Percentiles rank a stretch among this genome's conserved stretches.
Conservation (phyloP, 2,888 invertebrate genomes). For the Limenitis camilla region DNA sequence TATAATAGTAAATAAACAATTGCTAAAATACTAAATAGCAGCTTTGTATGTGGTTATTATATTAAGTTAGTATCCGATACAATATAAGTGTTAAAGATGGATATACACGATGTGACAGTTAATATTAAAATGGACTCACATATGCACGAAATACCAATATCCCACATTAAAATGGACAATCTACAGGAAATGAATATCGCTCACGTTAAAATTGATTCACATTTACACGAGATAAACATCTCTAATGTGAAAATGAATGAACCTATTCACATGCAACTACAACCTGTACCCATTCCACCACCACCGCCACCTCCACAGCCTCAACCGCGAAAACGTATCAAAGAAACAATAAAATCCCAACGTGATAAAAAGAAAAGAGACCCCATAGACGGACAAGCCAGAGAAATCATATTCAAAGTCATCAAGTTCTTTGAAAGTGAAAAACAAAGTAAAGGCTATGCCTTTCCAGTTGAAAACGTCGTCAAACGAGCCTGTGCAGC, state of each 20-base stretch:
- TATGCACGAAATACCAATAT: slow-evolving; percentile 24
- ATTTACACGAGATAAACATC: slow-evolving; percentile 13
- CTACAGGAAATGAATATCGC: slow-evolving; percentile 17
- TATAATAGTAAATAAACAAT: slow-evolving; percentile 13
- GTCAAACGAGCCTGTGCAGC: slow-evolving; percentile 64
- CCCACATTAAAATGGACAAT: slow-evolving; percentile 10
- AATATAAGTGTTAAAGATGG: slow-evolving; percentile 6
- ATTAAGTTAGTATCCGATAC: neutral
- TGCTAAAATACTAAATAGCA: slow-evolving; percentile 2
- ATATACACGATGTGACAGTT: slow-evolving; percentile 12
- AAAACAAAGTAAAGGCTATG: slow-evolving; percentile 65
- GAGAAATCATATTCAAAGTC: slow-evolving; percentile 64
- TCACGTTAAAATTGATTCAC: slow-evolving; percentile 9
- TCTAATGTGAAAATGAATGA: neutral
- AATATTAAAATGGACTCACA: slow-evolving; percentile 27
- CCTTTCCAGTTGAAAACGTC: slow-evolving; percentile 65
- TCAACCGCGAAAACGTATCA: slow-evolving; percentile 16
- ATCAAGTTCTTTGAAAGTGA: slow-evolving; percentile 68
- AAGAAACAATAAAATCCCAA: slow-evolving; percentile 36
- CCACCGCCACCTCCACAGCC: slow-evolving; percentile 13
- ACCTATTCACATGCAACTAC: slow-evolving; percentile 18
- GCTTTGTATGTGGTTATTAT: too few species aligned
- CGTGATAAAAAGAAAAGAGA: slow-evolving; percentile 61
- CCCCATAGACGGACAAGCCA: slow-evolving; percentile 63
- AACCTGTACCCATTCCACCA: slow-evolving; percentile 13